A percentile compares a stretch with the other conserved stretches of the same genome.
phyloP scores from a whole-genome alignment of 2,113 vertebrate genomes.

The Leiothrix lutea region DNA sequence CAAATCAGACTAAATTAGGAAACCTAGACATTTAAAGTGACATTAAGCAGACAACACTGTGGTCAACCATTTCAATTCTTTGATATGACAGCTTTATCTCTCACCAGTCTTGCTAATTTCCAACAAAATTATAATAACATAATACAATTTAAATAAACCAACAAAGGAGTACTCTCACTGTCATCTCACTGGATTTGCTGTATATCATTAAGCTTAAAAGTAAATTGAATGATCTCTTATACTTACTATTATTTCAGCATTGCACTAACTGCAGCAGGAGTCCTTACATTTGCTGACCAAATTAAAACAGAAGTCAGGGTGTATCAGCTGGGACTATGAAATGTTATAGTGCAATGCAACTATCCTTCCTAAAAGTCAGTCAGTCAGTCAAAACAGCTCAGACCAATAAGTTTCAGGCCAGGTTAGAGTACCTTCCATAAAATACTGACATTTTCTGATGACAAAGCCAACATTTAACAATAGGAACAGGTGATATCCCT shows the following conservation, averaged over 20 bases:
- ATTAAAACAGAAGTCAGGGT: accelerated
- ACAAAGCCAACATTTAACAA: background rate
- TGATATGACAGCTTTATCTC: background rate
- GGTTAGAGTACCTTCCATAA: background rate
- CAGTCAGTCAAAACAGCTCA: background rate
- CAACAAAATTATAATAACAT: background rate
- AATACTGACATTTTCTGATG: background rate
- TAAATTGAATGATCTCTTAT: background rate
- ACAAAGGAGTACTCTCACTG: background rate
- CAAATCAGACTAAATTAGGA: background rate
- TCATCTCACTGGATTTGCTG: background rate
- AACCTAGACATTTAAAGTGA: background rate
- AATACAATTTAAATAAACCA: background rate
- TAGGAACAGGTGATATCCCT: background rate
- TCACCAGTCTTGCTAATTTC: background rate
- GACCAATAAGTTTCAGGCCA: background rate
- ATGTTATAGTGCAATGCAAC: background rate
- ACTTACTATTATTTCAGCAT: background rate
- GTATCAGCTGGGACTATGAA: background rate
- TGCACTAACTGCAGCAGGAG: background rate
- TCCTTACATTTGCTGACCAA: background rate
- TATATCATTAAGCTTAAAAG: background rate
- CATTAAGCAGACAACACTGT: background rate
- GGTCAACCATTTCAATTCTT: background rate
- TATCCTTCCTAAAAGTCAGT: background rate